phyloP scores from a whole-genome alignment of 2,797 vertebrate species.

The Sebastes minor region DNA sequence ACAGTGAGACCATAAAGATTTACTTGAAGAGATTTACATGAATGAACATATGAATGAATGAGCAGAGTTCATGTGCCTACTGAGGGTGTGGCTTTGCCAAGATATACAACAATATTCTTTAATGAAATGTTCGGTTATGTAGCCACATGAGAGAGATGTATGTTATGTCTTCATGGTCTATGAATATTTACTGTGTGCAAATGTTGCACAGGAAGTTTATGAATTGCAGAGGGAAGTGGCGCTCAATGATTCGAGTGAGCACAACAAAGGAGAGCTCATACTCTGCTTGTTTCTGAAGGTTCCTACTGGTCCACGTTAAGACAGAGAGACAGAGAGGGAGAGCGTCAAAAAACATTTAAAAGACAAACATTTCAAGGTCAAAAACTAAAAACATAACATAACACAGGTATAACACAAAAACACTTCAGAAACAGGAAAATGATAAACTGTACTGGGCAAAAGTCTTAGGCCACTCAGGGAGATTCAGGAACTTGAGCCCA shows the following conservation, averaged over 20 bases:
- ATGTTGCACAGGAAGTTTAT: conserved; percentile 34
- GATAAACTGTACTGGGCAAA: background rate
- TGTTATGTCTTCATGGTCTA: conserved; percentile 59
- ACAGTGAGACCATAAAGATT: background rate
- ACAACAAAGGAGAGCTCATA: conserved; percentile 79
- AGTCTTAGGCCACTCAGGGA: background rate
- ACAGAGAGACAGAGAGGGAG: conserved; percentile 68
- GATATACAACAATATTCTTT: conserved; percentile 2
- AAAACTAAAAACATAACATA: conserved; percentile 3
- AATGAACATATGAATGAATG: conserved; percentile 57
- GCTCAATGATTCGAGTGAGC: conserved; percentile 68
- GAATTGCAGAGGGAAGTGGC: conserved; percentile 51
- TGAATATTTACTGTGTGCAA: conserved; percentile 38
- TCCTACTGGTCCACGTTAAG: conserved; percentile 79
- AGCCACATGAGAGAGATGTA: conserved; percentile 54
- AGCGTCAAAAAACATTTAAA: conserved; percentile 54
- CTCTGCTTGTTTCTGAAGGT: conserved; percentile 90
- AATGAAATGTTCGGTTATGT: conserved; percentile 59
- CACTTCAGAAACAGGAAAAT: conserved; percentile 18
- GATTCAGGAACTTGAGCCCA: background rate
- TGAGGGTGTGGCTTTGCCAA: conserved; percentile 28
- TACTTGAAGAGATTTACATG: background rate
- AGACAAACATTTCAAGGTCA: conserved; percentile 38
- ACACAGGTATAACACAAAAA: background rate
- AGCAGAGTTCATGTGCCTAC: conserved; percentile 50